Base-by-base conservation (phyloP, 2,797 vertebrate genomes). In the Perodicticus potto region DNA sequence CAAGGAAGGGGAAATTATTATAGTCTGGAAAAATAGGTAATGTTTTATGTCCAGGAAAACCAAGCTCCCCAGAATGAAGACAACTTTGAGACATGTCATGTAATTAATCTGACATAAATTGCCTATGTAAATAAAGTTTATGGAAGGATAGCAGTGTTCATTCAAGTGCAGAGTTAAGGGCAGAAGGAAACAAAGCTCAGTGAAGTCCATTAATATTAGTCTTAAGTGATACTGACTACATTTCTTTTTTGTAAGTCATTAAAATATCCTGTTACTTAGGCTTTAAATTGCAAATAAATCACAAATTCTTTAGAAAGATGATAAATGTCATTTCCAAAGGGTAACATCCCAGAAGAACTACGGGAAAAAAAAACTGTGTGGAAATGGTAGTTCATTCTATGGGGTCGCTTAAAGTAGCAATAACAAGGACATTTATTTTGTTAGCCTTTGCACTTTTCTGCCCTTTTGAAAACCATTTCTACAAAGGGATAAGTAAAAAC, bases 161-260 rank as follows among this genome's bases (percentile, higher is more conserved):
- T 27, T 93, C 17, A 73, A 53, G 0, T 70, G 37, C 70, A 96
- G 19, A 57, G 12, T 57, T 70, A 86, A 78, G 91, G 20, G 45
- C 5, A 81, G n/a, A 76, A 40, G 78, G 27, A 84, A 32, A 59
- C 1, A 97, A 90, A 95, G 81, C 7, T 72, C 55, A 40, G 13
- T 84, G 69, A 86, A 12, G 43, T 3, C 5, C 90, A 94, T 69
- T 84, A 72, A 29, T 61, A 55, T 22, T 55, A 80, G 88, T 17
- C 86, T 92, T 89, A 90, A 94, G 2, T 13, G 32, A 73, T 91
- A 93, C 92, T 74, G 53, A 93, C 37, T 7, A 73, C 74, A 90
- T 97, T 97, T 92, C 40, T 94, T 53, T 94, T 70, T 40, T 57
- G 40, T 57, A 97, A 53, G 40, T 93, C 93, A 92, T 89, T 93